These are phyloP conservation scores for Leptarthrus brevirostris DNA, from an alignment of 2,888 invertebrate species.

Conservation along the genomic window DNA sequence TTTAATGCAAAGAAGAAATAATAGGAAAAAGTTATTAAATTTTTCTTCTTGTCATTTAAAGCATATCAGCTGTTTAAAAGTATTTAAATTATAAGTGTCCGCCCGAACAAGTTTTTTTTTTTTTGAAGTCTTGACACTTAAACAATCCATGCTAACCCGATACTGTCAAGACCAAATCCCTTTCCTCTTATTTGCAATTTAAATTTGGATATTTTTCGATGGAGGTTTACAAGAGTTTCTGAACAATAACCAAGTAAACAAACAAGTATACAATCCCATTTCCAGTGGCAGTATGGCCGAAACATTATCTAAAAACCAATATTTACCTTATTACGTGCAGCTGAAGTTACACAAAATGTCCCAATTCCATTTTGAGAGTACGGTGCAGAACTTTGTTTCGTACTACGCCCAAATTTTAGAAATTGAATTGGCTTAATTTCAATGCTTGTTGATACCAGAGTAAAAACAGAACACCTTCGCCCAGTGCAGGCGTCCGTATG, in stretches of 20 bases:
- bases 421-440: not conserved
- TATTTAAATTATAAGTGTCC: no score
- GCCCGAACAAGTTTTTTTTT: no score
- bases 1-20: no score
- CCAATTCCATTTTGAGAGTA: not conserved
- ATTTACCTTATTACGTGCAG: not conserved
- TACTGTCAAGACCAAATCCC: not conserved
- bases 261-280: no score
- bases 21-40: no score
- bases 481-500: not conserved
- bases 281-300: no score
- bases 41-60: no score
- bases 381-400: not conserved
- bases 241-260: not conserved
- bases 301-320: not conserved
- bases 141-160: not conserved
- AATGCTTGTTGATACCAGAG: not conserved
- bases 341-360: not conserved
- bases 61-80: no score
- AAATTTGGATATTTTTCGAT: not conserved
- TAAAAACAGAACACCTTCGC: not conserved
- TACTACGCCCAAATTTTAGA: not conserved
- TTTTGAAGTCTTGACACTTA: no score
- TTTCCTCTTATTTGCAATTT: not conserved
- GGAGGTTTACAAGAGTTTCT: not conserved